Percentiles rank a stretch among this genome's conserved stretches.
phyloP scores from a whole-genome alignment of 2,888 invertebrate species.

The Zelleria hepariella region DNA sequence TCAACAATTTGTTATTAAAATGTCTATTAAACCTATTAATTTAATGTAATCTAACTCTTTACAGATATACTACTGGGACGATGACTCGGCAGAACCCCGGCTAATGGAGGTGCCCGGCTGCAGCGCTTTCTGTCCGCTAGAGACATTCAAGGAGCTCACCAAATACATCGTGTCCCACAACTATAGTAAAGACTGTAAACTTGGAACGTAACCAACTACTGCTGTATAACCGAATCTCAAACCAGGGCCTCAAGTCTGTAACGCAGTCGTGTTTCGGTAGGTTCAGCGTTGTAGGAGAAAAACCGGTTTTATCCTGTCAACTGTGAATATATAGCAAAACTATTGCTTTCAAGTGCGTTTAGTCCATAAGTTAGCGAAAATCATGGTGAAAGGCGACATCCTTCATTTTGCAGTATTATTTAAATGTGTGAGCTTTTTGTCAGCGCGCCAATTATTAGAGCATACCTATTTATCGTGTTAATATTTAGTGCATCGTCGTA shows the following conservation, averaged over 20 bases:
- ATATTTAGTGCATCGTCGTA: constrained; percentile 6
- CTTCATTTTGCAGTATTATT: too few relatives aligned
- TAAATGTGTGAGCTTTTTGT: too few relatives aligned
- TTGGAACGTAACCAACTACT: too few relatives aligned
- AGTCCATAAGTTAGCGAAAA: too few relatives aligned
- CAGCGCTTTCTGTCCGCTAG: constrained; percentile 62
- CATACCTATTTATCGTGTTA: constrained; percentile 9
- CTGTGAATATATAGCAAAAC: too few relatives aligned
- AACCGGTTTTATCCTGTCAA: too few relatives aligned
- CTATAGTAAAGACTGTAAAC: constrained; percentile 55
- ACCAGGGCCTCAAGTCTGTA: neutral
- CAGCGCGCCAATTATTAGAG: neutral
- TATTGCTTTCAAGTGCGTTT: too few relatives aligned
- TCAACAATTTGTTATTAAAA: too few relatives aligned
- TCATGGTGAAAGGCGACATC: too few relatives aligned
- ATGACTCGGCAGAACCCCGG: constrained; percentile 60
- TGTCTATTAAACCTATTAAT: too few relatives aligned
- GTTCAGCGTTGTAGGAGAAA: too few relatives aligned
- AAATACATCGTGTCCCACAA: constrained; percentile 54
- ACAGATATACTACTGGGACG: constrained; percentile 69
- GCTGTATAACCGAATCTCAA: constrained; percentile 16
- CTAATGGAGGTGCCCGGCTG: constrained; percentile 70
- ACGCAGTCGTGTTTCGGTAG: too few relatives aligned
- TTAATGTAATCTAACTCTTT: constrained; percentile 15
- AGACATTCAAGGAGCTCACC: constrained; percentile 60